phyloP scores from a whole-genome alignment of 1,140 invertebrate species.

The Aleiodes sp. region DNA sequence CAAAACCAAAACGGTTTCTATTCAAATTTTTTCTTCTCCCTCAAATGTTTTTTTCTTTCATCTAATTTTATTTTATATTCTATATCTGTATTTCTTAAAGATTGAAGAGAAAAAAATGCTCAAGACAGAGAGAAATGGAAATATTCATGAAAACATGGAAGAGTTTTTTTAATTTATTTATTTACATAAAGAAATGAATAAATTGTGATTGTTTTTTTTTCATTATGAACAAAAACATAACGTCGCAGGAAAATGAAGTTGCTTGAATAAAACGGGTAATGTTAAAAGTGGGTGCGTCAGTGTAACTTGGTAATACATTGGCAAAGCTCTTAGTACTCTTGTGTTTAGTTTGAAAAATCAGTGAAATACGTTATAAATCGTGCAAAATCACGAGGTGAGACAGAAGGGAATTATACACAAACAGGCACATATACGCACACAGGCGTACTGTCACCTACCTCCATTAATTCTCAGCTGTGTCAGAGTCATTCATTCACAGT shows the following conservation, averaged over 20 bases:
- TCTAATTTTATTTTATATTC: neutral
- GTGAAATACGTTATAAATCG: slow-evolving; percentile 9
- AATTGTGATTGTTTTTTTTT: no score
- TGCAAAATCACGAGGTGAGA: slow-evolving; percentile 25
- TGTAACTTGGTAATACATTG: neutral
- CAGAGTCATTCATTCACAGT: slow-evolving; percentile 18
- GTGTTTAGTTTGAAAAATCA: slow-evolving; percentile 5
- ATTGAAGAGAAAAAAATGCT: neutral
- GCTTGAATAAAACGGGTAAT: slow-evolving; percentile 14
- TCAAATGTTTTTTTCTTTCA: neutral
- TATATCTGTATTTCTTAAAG: neutral
- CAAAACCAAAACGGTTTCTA: slow-evolving; percentile 43
- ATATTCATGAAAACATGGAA: neutral
- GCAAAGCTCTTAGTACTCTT: slow-evolving; percentile 3
- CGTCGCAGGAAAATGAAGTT: slow-evolving; percentile 48
- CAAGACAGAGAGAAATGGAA: no score
- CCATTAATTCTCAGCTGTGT: slow-evolving; percentile 18
- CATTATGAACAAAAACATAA: slow-evolving; percentile 44
- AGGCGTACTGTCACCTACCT: slow-evolving; percentile 25
- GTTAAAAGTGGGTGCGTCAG: slow-evolving; percentile 25
- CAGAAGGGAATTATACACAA: slow-evolving; percentile 20
- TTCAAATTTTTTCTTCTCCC: slow-evolving; percentile 43
- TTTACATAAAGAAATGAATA: slow-evolving; percentile 17
- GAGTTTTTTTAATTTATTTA: neutral
- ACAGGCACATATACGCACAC: no score